Percentiles rank a stretch among this genome's conserved stretches.
Evolutionary conservation across 2,797 vertebrate species (phyloP).

Genomic region (Amblyraja radiata): DNA sequence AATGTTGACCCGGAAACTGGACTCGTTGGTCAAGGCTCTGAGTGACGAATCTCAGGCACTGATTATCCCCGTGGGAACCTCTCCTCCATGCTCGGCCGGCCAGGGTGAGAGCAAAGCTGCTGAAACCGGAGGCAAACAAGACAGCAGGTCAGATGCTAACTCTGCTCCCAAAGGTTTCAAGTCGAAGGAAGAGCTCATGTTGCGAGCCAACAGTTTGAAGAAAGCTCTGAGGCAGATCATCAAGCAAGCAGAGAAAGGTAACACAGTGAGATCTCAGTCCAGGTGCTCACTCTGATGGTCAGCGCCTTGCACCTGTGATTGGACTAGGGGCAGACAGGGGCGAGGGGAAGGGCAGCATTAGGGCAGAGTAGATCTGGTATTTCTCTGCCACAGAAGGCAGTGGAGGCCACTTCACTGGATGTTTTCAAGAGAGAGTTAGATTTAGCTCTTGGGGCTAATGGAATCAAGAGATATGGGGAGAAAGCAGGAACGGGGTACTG

Average conservation of each 20-base stretch:
- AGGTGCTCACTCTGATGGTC: neutral
- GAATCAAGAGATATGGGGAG: no score
- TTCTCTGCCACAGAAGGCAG: no score
- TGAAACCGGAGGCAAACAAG: constrained; percentile 47
- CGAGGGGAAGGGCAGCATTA: neutral
- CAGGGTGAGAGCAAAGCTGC: constrained; percentile 44
- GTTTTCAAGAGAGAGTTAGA: no score
- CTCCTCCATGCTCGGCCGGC: neutral
- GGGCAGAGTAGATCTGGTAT: neutral
- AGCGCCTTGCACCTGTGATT: neutral
- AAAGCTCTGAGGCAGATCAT: constrained; percentile 89
- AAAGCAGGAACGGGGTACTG: no score
- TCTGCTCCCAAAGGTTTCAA: constrained; percentile 64
- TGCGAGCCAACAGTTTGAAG: constrained; percentile 85
- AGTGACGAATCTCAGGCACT: constrained; percentile 66
- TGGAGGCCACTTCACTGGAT: no score
- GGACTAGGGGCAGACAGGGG: neutral
- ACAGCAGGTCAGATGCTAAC: constrained; percentile 44
- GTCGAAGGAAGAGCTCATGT: constrained; percentile 83
- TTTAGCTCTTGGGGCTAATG: no score
- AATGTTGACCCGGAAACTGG: constrained; percentile 79
- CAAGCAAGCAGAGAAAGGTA: constrained; percentile 86
- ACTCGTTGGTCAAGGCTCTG: constrained; percentile 75
- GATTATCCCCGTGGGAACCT: constrained; percentile 48
- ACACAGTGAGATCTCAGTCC: constrained; percentile 31